Evolutionary conservation across 1,140 invertebrate genomes (phyloP), one percentile per base, ranked within the genome.

Genomic region (Lanistes nyassanus): DNA sequence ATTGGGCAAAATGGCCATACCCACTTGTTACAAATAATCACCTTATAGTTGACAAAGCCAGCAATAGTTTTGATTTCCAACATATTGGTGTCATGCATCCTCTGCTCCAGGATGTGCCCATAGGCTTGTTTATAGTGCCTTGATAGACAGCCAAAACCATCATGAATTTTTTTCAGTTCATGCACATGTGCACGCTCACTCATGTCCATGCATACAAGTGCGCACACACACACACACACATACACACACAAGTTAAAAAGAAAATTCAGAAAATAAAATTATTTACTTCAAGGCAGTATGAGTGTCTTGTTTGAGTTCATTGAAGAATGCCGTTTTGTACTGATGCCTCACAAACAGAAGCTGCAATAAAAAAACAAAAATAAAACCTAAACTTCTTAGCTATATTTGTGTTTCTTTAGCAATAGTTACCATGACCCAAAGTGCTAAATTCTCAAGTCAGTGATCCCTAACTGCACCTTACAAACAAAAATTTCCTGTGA

Each of bases 261-360:
- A 42, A 42, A 6, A 42, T n/a, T n/a, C n/a, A n/a, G n/a, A n/a
- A n/a, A n/a, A n/a, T 13, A 47, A 16, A 47, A 13, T 36, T 31
- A 89, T 90, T 91, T 91, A 96, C 94, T 97, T 98, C 79, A 97
- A 92, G 37, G 97, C 96, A 21, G 94, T 94, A 84, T 93, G 93
- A 74, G 93, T 91, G 87, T 99, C 97, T 85, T 97, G 95, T 83
- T 95, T 94, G 64, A 99, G 88, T 90, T 99, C 98, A 89, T 95
- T 95, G 58, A 97, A 93, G 90, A 98, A 98, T n/a, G 94, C 98
- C 85, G 98, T 94, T 91, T 99, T 99, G 85, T 98, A 99, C 83
- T 98, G 95, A 91, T 99, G 97, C 34, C 98, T 90, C 5, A 99
- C 96, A 91, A 96, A 96, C 29, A 99, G 90, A 81, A 95, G 94